phyloP scores from a whole-genome alignment of 1,140 invertebrate genomes.

The Aphelinus atriplicis region DNA sequence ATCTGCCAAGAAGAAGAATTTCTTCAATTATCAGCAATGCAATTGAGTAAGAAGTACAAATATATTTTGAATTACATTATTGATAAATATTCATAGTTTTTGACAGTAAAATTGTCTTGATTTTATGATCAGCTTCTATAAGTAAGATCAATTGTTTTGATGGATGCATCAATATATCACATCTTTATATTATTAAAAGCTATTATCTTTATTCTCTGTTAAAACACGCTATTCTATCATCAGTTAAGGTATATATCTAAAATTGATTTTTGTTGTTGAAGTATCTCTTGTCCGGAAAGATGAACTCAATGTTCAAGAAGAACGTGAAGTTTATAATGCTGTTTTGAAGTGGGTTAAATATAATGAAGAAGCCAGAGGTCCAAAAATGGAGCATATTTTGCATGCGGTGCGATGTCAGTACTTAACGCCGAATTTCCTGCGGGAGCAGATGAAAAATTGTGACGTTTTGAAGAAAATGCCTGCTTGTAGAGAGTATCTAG shows the following conservation, averaged over 20 bases:
- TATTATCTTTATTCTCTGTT: too few species aligned
- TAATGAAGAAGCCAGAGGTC: constrained; percentile 83
- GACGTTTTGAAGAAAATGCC: constrained; percentile 87
- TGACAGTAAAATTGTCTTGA: too few species aligned
- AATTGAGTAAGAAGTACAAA: constrained; percentile 54
- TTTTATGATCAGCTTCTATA: too few species aligned
- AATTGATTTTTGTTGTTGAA: not conserved
- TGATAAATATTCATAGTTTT: too few species aligned
- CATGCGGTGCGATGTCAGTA: constrained; percentile 90
- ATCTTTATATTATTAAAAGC: too few species aligned
- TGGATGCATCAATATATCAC: too few species aligned
- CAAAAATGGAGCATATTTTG: constrained; percentile 87
- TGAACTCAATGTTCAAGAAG: constrained; percentile 89
- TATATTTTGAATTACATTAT: too few species aligned
- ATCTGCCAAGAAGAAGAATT: constrained; percentile 93
- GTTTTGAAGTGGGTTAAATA: constrained; percentile 91
- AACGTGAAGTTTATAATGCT: constrained; percentile 90
- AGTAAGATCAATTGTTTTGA: too few species aligned
- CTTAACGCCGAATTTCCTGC: constrained; percentile 87
- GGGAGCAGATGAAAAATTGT: constrained; percentile 91
- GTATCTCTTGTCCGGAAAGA: constrained; percentile 85
- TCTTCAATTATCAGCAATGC: constrained; percentile 80
- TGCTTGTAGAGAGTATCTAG: constrained; percentile 88
- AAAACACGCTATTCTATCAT: too few species aligned
- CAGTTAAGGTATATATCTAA: not conserved